These are phyloP conservation scores for Pachliopta kotzebuea DNA, from an alignment of 2,888 invertebrate species.

Conservation along the genomic window DNA sequence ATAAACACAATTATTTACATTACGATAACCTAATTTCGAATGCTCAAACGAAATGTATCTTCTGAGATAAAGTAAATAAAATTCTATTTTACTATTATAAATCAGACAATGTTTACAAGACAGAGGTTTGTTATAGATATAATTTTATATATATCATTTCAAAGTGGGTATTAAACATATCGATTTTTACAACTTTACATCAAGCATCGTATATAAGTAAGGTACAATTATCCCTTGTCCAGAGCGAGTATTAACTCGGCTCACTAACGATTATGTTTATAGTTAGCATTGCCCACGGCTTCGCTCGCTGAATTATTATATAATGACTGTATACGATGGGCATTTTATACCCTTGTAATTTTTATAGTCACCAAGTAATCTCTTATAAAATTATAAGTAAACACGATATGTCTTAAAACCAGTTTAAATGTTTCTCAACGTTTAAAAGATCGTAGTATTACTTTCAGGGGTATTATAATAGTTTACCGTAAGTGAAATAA, in stretches of 20 bases:
- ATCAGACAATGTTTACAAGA: conserved; percentile 8
- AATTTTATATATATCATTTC: neutral
- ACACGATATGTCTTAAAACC: neutral
- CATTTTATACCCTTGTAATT: conserved; percentile 6
- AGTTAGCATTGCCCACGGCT: conserved; percentile 26
- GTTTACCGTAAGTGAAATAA: too few relatives aligned
- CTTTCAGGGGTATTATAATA: too few relatives aligned
- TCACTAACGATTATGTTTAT: conserved; percentile 28
- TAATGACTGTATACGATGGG: conserved; percentile 23
- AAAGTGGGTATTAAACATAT: neutral
- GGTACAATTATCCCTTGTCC: conserved; percentile 23
- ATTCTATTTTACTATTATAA: conserved; percentile 9
- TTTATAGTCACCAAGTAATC: conserved; percentile 1
- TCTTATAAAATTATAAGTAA: neutral
- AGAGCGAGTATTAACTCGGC: conserved; percentile 20
- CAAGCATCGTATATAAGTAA: neutral
- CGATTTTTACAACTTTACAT: conserved; percentile 15
- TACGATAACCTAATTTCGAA: conserved; percentile 23
- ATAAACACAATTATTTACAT: conserved; percentile 19
- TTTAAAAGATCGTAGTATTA: too few relatives aligned
- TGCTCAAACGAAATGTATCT: conserved; percentile 14
- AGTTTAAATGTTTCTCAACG: neutral
- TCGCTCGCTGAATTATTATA: conserved; percentile 21
- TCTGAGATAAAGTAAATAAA: conserved; percentile 16
- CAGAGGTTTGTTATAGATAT: neutral